Evolutionary conservation across 2,888 invertebrate genomes (phyloP), one percentile per base, ranked within the genome.

Genomic region (Parochlus steinenii): DNA sequence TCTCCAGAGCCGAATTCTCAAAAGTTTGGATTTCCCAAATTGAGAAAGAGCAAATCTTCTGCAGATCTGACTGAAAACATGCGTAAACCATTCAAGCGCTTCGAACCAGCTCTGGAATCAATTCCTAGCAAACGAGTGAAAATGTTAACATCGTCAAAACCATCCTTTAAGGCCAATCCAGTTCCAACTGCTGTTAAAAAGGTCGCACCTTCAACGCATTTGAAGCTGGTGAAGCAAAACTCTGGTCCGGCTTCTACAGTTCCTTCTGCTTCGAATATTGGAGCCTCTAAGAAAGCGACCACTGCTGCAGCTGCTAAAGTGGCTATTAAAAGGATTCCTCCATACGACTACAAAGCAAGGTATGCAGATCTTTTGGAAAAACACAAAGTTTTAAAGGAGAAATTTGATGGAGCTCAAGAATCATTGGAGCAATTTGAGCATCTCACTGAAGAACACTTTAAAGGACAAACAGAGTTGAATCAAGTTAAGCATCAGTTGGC

Each of bases 341-440:
- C 72, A 0, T 73, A 74, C 52, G 74, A 74, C 47, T 73, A 65
- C 42, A 72, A 76, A 52, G 71, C 71, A 18, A 65, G 75, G 32
- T 70, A 69, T 43, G 59, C 65, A 47, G 65, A 69, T 44, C 56
- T 78, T 32, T 50, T 63, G 11, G 69, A 70, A 39, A 73, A 74
- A 50, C 63, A 72, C 43, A 67, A 65, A 42, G 49, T 45, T 1
- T 52, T 73, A 8, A 69, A 68, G 46, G 55, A 52, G 32, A 65
- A 70, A 45, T 59, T 63, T 39, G 63, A 54, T 27, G 60, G 63
- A 12, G 50, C 69, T 22, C 59, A 62, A 45, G 65, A 67, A 25
- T 55, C 59, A 37, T 43, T 63, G 12, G 45, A 50, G 2, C 63
- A 63, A 42, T 57, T 67, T 39, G 58, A 65, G 42, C 64, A 64